These are phyloP conservation scores for Scrobipalpa costella DNA, from an alignment of 2,888 invertebrate species.

Conservation along the genomic window DNA sequence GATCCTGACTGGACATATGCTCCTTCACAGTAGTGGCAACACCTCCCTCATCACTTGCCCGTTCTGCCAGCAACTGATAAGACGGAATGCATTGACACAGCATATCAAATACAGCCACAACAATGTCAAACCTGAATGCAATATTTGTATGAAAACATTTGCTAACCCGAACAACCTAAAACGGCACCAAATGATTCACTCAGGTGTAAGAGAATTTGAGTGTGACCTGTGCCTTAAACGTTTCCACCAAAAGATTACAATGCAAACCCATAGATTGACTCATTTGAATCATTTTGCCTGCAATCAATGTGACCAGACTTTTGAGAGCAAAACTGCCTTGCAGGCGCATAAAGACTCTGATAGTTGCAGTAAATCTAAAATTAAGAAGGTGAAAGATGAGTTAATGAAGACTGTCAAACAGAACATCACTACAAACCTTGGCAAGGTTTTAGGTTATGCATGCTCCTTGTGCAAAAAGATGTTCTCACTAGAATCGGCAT, in stretches of 20 bases:
- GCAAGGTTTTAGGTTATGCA: slow-evolving; percentile 68
- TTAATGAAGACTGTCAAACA: slow-evolving; percentile 72
- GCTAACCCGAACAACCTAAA: slow-evolving; percentile 75
- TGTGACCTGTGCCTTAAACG: slow-evolving; percentile 73
- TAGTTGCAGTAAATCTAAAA: slow-evolving; percentile 58
- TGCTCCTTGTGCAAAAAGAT: slow-evolving; percentile 75
- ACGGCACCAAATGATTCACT: slow-evolving; percentile 77
- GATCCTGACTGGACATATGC: slow-evolving; percentile 70
- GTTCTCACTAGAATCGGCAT: slow-evolving; percentile 70
- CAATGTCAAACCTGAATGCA: slow-evolving; percentile 68
- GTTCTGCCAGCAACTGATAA: slow-evolving; percentile 66
- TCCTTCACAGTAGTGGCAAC: slow-evolving; percentile 64
- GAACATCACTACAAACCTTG: slow-evolving; percentile 65
- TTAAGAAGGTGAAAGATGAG: slow-evolving; percentile 62
- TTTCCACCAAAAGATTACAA: slow-evolving; percentile 75
- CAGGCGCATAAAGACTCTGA: slow-evolving; percentile 55
- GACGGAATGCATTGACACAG: slow-evolving; percentile 66
- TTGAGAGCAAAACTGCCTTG: slow-evolving; percentile 54
- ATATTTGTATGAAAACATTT: slow-evolving; percentile 69
- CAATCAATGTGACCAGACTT: slow-evolving; percentile 61
- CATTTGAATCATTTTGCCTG: slow-evolving; percentile 67
- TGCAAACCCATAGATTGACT: slow-evolving; percentile 74
- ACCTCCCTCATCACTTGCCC: slow-evolving; percentile 64
- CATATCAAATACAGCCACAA: slow-evolving; percentile 75
- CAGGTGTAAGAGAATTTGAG: slow-evolving; percentile 68